phyloP scores from a whole-genome alignment of 2,113 vertebrate genomes.

The Ardeotis arabs region DNA sequence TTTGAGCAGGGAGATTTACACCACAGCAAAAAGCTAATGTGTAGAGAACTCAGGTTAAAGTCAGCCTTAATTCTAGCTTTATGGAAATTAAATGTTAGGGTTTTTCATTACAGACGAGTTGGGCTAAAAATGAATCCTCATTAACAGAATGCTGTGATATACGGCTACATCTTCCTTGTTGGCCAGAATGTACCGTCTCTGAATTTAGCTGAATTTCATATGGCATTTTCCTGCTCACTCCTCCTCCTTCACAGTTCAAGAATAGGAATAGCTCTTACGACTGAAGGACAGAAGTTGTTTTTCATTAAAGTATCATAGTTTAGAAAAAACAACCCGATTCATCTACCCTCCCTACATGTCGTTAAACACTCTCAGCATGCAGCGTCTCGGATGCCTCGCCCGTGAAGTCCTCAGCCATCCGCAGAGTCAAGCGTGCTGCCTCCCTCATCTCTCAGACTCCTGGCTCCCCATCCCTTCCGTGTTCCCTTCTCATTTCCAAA shows the following conservation, averaged over 20 bases:
- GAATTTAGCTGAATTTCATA: conserved; percentile 31
- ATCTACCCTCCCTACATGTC: not conserved
- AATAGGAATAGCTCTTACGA: conserved; percentile 44
- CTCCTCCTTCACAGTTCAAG: conserved; percentile 53
- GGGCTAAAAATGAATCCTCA: conserved; percentile 60
- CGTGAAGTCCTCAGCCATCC: conserved; percentile 1
- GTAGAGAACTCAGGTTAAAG: not conserved
- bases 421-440: not conserved
- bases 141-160: conserved; percentile 19
- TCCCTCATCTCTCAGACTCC: not conserved
- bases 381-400: not conserved
- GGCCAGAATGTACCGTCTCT: conserved; percentile 3
- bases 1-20: conserved; percentile 38
- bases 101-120: conserved; percentile 25
- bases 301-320: conserved; percentile 1
- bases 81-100: not conserved
- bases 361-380: not conserved
- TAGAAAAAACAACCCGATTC: not conserved
- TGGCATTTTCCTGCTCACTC: conserved; percentile 5
- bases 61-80: conserved; percentile 21
- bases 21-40: not conserved
- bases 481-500: not conserved
- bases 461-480: not conserved
- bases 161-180: not conserved
- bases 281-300: conserved; percentile 57